A percentile compares a stretch with the other conserved stretches of the same genome.
Evolutionary conservation across 2,797 vertebrate genomes (phyloP).

Genomic region (Lacerta bilineata): DNA sequence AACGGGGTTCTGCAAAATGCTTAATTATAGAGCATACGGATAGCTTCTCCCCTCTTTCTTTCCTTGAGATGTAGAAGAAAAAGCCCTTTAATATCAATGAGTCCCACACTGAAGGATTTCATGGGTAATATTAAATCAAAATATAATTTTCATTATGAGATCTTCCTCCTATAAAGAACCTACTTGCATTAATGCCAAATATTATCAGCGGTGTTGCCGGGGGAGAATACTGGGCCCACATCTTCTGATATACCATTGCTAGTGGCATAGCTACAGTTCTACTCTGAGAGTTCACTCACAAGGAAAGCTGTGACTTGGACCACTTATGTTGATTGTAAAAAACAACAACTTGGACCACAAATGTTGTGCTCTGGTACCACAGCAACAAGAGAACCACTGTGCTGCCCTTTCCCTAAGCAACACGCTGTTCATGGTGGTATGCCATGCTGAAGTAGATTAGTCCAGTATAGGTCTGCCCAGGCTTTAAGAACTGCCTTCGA

Average conservation of each 20-base stretch:
- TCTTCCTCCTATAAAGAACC: constrained; percentile 26
- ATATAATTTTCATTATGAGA: constrained; percentile 41
- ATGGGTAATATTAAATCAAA: constrained; percentile 57
- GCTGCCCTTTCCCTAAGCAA: no score
- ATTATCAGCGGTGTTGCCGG: neutral
- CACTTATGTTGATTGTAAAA: neutral
- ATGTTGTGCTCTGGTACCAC: neutral
- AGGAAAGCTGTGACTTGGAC: no score
- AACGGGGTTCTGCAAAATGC: constrained; percentile 66
- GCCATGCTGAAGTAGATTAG: neutral
- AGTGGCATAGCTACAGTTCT: neutral
- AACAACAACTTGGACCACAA: neutral
- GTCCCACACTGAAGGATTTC: constrained; percentile 24
- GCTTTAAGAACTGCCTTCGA: neutral
- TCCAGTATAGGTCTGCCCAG: no score
- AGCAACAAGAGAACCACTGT: no score
- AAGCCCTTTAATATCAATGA: constrained; percentile 56
- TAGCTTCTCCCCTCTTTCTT: constrained; percentile 31
- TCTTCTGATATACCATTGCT: neutral
- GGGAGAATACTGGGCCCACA: neutral
- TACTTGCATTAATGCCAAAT: constrained; percentile 33
- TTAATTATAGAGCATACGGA: constrained; percentile 62
- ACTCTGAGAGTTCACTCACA: neutral
- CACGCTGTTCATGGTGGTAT: no score
- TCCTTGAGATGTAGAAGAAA: constrained; percentile 62